These are phyloP conservation scores for Amphimallon solstitiale DNA, from an alignment of 2,888 invertebrate species.

Conservation along the genomic window DNA sequence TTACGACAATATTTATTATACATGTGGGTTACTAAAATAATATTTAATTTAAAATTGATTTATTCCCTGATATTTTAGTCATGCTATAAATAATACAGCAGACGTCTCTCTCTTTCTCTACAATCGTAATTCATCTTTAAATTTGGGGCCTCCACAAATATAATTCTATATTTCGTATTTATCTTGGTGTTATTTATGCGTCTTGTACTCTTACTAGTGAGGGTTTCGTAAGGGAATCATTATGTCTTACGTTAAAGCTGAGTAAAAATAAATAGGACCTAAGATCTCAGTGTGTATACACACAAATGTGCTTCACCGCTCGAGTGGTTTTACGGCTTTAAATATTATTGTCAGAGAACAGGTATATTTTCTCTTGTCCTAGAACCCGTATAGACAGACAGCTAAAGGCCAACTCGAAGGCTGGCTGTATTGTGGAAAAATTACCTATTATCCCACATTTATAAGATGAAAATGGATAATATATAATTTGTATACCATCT, in stretches of 20 bases:
- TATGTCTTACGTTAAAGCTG: slow-evolving; percentile 1
- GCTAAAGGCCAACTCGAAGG: slow-evolving; percentile 19
- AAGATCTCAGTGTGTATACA: slow-evolving; percentile 16
- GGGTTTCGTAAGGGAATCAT: slow-evolving; percentile 22
- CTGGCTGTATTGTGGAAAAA: slow-evolving; percentile 24
- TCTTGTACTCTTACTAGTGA: neutral
- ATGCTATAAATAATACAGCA: slow-evolving; percentile 1
- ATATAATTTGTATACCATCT: slow-evolving; percentile 26
- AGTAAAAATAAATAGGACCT: slow-evolving; percentile 28
- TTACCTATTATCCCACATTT: slow-evolving; percentile 26
- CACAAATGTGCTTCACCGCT: slow-evolving; percentile 13
- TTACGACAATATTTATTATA: slow-evolving; percentile 24
- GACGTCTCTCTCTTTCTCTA: too few species aligned
- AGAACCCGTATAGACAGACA: neutral
- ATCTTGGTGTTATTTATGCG: slow-evolving; percentile 5
- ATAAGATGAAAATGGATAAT: slow-evolving; percentile 24
- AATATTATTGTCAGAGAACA: slow-evolving; percentile 25
- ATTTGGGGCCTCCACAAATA: neutral
- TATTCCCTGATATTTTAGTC: slow-evolving; percentile 7
- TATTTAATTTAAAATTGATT: slow-evolving; percentile 32
- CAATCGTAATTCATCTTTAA: slow-evolving; percentile 24
- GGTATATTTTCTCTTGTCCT: slow-evolving; percentile 18
- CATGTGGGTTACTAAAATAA: slow-evolving; percentile 28
- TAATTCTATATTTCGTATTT: slow-evolving; percentile 1
- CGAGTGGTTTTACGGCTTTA: slow-evolving; percentile 29